These are phyloP conservation scores for Pithys albifrons DNA, from an alignment of 2,113 vertebrate species.

Conservation along the genomic window DNA sequence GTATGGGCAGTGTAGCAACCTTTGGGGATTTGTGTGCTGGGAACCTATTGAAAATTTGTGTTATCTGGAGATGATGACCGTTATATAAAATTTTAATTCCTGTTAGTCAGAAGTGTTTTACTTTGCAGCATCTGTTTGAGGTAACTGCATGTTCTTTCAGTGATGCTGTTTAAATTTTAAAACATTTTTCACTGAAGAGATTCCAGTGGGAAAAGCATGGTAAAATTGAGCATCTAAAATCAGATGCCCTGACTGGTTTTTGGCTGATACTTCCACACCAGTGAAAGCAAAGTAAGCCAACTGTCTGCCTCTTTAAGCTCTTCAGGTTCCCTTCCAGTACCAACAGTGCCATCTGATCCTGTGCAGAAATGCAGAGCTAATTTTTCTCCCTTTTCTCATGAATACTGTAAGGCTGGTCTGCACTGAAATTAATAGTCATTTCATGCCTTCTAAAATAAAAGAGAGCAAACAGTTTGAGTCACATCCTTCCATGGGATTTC, in stretches of 20 bases:
- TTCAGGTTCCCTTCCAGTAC: background rate
- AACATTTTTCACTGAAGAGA: background rate
- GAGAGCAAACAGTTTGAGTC: background rate
- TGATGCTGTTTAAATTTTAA: conserved; percentile 11
- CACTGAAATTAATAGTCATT: background rate
- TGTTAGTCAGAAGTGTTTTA: background rate
- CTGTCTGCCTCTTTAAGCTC: background rate
- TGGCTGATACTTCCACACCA: background rate
- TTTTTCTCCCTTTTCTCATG: background rate
- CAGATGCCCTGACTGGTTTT: background rate
- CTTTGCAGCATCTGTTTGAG: background rate
- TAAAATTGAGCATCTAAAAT: background rate
- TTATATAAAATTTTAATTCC: background rate
- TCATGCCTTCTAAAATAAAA: background rate
- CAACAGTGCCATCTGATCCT: background rate
- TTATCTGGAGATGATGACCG: background rate
- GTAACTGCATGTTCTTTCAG: background rate
- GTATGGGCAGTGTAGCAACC: accelerated
- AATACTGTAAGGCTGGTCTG: background rate
- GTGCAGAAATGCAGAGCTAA: background rate
- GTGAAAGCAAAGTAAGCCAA: background rate
- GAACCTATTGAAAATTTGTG: background rate
- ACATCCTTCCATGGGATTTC: background rate
- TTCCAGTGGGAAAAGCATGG: background rate
- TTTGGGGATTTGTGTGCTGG: background rate